These are phyloP conservation scores for Araneus ventricosus DNA, from an alignment of 1,140 invertebrate species.

Conservation along the genomic window DNA sequence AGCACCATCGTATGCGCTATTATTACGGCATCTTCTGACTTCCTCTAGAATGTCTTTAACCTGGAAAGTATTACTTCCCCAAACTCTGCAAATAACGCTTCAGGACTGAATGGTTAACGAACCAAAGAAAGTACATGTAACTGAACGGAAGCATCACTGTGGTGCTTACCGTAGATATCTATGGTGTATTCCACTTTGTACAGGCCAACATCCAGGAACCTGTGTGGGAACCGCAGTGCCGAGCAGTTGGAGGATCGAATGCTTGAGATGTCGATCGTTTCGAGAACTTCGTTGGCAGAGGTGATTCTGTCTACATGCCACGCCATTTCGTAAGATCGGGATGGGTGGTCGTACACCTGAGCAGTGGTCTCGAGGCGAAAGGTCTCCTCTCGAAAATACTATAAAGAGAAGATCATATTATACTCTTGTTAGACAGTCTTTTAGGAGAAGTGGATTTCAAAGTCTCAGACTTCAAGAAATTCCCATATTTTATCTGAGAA, in stretches of 20 bases:
- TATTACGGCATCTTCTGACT: too few species aligned
- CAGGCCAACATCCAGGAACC: constrained; percentile 56
- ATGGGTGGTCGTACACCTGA: neutral
- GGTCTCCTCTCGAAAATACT: constrained; percentile 50
- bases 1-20: too few species aligned
- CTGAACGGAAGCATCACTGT: too few species aligned
- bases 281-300: neutral
- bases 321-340: constrained; percentile 18
- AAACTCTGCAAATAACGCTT: too few species aligned
- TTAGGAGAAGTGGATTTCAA: too few species aligned
- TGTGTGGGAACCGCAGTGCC: constrained; percentile 21
- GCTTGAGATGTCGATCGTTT: neutral
- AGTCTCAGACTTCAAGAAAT: too few species aligned
- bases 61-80: too few species aligned
- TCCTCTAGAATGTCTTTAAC: too few species aligned
- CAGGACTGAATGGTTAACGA: too few species aligned
- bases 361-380: constrained; percentile 70
- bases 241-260: constrained; percentile 51
- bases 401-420: neutral
- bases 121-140: too few species aligned
- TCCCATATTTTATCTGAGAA: too few species aligned
- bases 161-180: constrained; percentile 17
- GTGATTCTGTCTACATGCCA: constrained; percentile 62
- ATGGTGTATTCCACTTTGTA: constrained; percentile 56
- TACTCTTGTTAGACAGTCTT: too few species aligned